Percentiles rank a stretch among this genome's conserved stretches.
phyloP scores from a whole-genome alignment of 30 jellyfish, hydroid and myxozoan genomes.

The Turritopsis rubra region DNA sequence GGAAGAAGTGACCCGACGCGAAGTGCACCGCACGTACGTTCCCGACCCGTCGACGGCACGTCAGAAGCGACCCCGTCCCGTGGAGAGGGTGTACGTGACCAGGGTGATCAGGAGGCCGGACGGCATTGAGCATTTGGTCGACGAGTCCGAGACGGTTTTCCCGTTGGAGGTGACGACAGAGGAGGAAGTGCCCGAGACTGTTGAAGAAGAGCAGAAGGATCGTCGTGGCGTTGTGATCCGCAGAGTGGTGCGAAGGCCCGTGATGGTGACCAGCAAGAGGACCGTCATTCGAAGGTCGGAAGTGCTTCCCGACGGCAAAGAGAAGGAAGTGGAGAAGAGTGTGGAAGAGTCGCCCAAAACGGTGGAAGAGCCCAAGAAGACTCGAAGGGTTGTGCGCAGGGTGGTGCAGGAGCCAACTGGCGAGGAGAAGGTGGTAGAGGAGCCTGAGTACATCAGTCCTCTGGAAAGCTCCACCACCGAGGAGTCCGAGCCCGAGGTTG shows the following conservation, averaged over 20 bases:
- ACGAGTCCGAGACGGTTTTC: constrained; percentile 49
- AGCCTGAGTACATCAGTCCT: constrained; percentile 62
- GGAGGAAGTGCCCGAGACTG: constrained; percentile 43
- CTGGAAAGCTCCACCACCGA: constrained; percentile 50
- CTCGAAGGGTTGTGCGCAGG: constrained; percentile 28
- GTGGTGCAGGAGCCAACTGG: constrained; percentile 51
- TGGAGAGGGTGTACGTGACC: constrained; percentile 64
- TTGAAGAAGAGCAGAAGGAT: constrained; percentile 34
- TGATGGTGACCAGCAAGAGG: constrained; percentile 27
- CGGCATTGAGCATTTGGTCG: constrained; percentile 64
- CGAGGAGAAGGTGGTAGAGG: constrained; percentile 38
- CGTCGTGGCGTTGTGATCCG: constrained; percentile 28
- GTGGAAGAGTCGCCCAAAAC: constrained; percentile 12
- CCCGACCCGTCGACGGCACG: constrained; percentile 16
- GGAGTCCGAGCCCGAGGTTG: constrained; percentile 53
- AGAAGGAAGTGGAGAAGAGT: constrained; percentile 11
- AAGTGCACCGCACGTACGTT: background rate
- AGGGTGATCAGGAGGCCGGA: constrained; percentile 53
- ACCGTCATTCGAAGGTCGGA: constrained; percentile 18
- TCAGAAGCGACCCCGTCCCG: constrained; percentile 31
- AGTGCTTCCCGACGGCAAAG: constrained; percentile 45
- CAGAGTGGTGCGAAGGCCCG: constrained; percentile 33
- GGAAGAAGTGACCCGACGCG: constrained; percentile 32
- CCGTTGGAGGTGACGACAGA: constrained; percentile 56
- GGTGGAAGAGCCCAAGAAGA: constrained; percentile 31